A percentile compares a stretch with the other conserved stretches of the same genome.
These are phyloP conservation scores for Oligia latruncula DNA, from an alignment of 2,888 invertebrate genomes.

Conservation along the genomic window DNA sequence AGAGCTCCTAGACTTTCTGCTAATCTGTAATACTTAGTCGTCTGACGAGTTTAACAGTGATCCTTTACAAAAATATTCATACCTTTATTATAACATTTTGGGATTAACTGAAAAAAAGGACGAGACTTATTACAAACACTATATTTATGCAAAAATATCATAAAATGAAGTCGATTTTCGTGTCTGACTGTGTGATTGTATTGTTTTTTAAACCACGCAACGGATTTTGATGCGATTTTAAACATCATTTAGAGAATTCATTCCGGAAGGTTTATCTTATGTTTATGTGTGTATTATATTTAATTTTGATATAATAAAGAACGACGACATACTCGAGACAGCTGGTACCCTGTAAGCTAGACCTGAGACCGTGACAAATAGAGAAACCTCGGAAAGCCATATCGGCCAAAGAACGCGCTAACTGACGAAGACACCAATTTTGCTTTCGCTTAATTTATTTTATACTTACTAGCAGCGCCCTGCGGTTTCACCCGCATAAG, in stretches of 20 bases:
- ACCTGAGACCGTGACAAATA: neutral
- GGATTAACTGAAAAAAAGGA: neutral
- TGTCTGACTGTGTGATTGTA: neutral
- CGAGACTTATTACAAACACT: neutral
- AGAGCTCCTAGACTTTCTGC: conserved; percentile 15
- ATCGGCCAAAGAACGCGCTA: neutral
- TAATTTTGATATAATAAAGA: neutral
- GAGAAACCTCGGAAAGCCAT: neutral
- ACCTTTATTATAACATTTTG: neutral
- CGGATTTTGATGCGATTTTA: neutral
- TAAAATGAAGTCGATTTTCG: neutral
- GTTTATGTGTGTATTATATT: neutral
- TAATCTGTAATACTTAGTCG: conserved; percentile 11
- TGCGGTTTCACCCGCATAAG: too few species aligned
- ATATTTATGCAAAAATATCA: neutral
- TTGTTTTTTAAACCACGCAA: neutral
- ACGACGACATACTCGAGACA: neutral
- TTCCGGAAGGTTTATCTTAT: neutral
- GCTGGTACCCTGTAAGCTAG: neutral
- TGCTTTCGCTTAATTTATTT: neutral
- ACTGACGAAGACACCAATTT: neutral
- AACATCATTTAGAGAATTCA: neutral
- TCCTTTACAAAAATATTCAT: neutral
- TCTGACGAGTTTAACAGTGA: neutral
- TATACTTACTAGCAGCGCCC: neutral